A percentile compares a stretch with the other conserved stretches of the same genome.
phyloP scores from a whole-genome alignment of 2,797 vertebrate genomes.

The Tadarida brasiliensis region DNA sequence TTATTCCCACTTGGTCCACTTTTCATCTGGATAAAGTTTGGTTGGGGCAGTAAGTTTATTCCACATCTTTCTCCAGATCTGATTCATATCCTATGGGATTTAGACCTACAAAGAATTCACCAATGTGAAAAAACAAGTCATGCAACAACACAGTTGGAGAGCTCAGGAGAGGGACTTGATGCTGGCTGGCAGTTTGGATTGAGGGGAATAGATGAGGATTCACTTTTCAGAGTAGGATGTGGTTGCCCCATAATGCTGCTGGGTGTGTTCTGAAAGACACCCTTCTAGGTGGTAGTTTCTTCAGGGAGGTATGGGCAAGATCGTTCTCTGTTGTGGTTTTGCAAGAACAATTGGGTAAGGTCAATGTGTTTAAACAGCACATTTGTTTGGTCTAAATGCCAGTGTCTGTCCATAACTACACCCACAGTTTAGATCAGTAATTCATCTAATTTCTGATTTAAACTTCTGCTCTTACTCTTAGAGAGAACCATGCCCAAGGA shows the following conservation, averaged over 20 bases:
- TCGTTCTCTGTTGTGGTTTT: slow-evolving; percentile 69
- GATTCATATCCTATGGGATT: neutral
- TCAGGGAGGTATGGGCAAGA: slow-evolving; percentile 62
- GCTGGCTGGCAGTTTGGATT: neutral
- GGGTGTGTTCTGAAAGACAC: neutral
- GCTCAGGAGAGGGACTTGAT: neutral
- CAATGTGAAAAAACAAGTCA: neutral
- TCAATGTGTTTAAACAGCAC: slow-evolving; percentile 61
- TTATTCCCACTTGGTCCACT: neutral
- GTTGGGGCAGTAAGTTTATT: neutral
- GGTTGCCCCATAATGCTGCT: neutral
- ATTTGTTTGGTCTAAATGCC: slow-evolving; percentile 73
- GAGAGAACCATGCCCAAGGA: slow-evolving; percentile 62
- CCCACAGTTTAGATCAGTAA: slow-evolving; percentile 57
- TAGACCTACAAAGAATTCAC: neutral
- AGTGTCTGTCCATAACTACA: slow-evolving; percentile 27
- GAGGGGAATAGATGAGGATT: neutral
- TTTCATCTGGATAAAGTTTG: slow-evolving; percentile 9
- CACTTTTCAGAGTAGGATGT: neutral
- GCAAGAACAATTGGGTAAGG: slow-evolving; percentile 65
- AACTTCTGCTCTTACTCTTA: slow-evolving; percentile 28
- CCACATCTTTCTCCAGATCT: neutral
- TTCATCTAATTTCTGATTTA: slow-evolving; percentile 78
- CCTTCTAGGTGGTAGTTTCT: slow-evolving; percentile 49
- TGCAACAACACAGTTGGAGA: neutral